A percentile compares a stretch with the other conserved stretches of the same genome.
These are phyloP conservation scores for Turnix velox DNA, from an alignment of 2,113 vertebrate species.

Conservation along the genomic window DNA sequence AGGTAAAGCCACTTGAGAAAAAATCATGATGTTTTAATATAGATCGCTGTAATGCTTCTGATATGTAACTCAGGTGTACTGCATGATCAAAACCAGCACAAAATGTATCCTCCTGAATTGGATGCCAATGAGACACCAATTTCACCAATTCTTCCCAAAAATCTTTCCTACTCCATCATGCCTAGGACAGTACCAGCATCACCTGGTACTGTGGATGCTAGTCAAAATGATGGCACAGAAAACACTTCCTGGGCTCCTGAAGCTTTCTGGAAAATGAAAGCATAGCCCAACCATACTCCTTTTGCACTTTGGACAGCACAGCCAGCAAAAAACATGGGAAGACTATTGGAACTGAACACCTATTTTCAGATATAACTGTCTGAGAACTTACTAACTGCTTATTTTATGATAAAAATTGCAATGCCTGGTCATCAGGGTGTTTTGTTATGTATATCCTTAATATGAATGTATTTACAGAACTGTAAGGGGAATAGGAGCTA, in stretches of 20 bases:
- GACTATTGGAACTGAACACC: background rate
- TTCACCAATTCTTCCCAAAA: background rate
- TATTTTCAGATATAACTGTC: background rate
- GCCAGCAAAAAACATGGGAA: background rate
- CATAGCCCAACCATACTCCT: background rate
- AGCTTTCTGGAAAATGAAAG: background rate
- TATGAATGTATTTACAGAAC: background rate
- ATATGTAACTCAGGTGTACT: background rate
- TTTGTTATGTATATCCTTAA: background rate
- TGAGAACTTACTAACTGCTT: background rate
- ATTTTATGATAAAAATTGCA: background rate
- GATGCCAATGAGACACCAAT: background rate
- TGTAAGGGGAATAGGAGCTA: background rate
- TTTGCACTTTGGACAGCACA: background rate
- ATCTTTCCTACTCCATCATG: background rate
- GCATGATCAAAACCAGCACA: background rate
- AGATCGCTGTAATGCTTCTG: background rate
- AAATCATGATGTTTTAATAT: background rate
- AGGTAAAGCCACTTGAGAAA: background rate
- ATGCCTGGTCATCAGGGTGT: background rate
- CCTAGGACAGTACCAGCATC: no score
- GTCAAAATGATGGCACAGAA: background rate
- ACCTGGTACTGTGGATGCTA: rapidly evolving
- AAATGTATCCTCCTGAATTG: background rate
- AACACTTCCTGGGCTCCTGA: background rate